These are phyloP conservation scores for Campylorhamphus procurvoides DNA, from an alignment of 2,113 vertebrate genomes.

Conservation along the genomic window DNA sequence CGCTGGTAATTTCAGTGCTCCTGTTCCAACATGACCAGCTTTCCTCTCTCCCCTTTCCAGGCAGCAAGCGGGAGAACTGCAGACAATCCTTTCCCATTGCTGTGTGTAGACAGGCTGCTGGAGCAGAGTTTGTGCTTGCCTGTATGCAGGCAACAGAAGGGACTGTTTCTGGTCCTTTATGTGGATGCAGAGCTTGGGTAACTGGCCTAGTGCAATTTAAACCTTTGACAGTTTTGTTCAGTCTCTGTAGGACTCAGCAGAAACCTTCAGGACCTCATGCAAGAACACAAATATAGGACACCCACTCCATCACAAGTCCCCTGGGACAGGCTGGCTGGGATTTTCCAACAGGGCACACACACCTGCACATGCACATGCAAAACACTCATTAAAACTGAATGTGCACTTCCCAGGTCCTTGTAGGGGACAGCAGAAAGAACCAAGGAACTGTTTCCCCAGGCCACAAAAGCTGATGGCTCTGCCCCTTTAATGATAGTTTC, in stretches of 20 bases:
- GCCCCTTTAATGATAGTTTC: conserved; percentile 12
- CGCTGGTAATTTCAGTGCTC: conserved; percentile 44
- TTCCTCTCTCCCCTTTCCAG: conserved; percentile 32
- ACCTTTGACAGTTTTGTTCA: not conserved
- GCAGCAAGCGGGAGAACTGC: not conserved
- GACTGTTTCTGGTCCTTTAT: not conserved
- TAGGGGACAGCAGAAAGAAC: not conserved
- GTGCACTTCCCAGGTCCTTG: not conserved
- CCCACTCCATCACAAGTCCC: accelerated
- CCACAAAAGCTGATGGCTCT: not conserved
- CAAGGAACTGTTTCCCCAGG: not conserved
- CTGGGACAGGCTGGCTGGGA: not conserved
- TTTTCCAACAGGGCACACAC: not conserved
- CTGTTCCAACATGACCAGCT: conserved; percentile 56
- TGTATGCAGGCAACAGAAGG: not conserved
- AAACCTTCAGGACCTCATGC: not conserved
- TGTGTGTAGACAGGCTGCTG: not conserved
- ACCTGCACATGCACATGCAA: not conserved
- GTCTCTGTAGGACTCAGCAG: not conserved
- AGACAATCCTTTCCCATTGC: not conserved
- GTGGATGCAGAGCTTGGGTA: not conserved
- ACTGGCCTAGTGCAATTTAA: not conserved
- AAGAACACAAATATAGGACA: not conserved
- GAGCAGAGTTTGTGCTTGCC: not conserved
- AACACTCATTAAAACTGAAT: not conserved